Base-by-base conservation (phyloP, 2,888 invertebrate genomes). In the Romanomermis culicivorax region DNA sequence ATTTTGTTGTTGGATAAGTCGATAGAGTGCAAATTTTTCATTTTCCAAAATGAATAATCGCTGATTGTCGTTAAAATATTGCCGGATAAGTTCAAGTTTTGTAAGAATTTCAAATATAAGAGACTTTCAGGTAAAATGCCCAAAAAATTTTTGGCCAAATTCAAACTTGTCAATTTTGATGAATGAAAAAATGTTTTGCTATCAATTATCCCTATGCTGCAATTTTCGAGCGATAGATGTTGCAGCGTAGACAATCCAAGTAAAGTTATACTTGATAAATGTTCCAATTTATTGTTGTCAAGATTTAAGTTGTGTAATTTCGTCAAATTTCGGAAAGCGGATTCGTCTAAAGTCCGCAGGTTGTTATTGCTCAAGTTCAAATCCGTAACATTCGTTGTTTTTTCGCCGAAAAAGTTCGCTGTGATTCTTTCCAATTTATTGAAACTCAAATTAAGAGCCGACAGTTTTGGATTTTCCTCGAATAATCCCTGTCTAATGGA, bases 401-500 rank as follows among this genome's bases (percentile, higher is more conserved):
- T 36, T 36, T 7, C 11, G 7, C 36, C 36, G 17, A 36, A 36
- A 36, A 36, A 17, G 36, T 36, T 36, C 36, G 7, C 36, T 11
- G 11, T 17, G 17, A 36, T 36, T 23, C 29, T 49, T 30, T 50
- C 52, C 23, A 62, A 29, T n/a, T 25, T 25, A 54, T 62, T 62
- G 7, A 29, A 24, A 29, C 54, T 56, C 1, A 63, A 42, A 53
- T 63, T 59, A n/a, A 63, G 29, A 17, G 81, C 80, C 62, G 81
- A 77, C 61, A 89, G 74, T 66, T 82, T 83, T 7, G 36, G 36
- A 36, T 36, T 36, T 7, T 7, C 7, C n/a, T 83, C 78, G 68
- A 89, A 83, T 54, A 88, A 76, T 61, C 88, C 75, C 48, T 82
- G 81, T 69, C 81, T 81, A 63, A 89, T 81, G 25, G 85, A 84